A percentile compares a stretch with the other conserved stretches of the same genome.
These are phyloP conservation scores for Archips xylosteana DNA, from an alignment of 2,888 invertebrate species.

Conservation along the genomic window DNA sequence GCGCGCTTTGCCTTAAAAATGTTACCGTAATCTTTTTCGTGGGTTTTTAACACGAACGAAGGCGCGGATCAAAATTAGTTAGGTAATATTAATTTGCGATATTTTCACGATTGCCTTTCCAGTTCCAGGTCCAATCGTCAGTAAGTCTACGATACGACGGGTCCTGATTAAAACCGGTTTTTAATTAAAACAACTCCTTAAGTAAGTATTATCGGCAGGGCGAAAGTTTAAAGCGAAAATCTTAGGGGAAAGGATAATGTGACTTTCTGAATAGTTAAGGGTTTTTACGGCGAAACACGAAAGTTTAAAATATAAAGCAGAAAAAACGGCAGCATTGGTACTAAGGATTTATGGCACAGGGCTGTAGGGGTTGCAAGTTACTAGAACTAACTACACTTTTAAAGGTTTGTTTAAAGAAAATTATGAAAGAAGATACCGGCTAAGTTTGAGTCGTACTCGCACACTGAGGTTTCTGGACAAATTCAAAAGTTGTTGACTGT, in stretches of 20 bases:
- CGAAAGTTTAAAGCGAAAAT: constrained; percentile 40
- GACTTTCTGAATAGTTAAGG: constrained; percentile 35
- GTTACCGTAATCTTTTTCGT: too few species aligned
- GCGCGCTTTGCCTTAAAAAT: too few species aligned
- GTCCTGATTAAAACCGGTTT: constrained; percentile 43
- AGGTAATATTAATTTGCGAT: constrained; percentile 18
- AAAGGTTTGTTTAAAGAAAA: not conserved
- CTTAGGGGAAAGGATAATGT: constrained; percentile 32
- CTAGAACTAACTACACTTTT: not conserved
- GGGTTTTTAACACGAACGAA: too few species aligned
- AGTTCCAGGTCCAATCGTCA: not conserved
- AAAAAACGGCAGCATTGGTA: constrained; percentile 29
- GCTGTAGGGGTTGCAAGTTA: not conserved
- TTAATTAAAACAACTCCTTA: constrained; percentile 44
- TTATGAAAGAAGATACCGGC: too few species aligned
- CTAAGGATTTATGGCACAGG: not conserved
- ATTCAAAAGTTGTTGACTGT: too few species aligned
- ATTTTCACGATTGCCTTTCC: constrained; percentile 11
- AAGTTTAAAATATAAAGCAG: constrained; percentile 21
- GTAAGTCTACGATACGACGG: constrained; percentile 25
- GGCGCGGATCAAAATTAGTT: too few species aligned
- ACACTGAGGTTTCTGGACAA: too few species aligned
- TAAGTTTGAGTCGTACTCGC: too few species aligned
- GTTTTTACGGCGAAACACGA: constrained; percentile 41
- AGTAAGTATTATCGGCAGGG: constrained; percentile 42